Base-by-base conservation (phyloP, 30 jellyfish, hydroid and myxozoan genomes). In the Chrysaora quinquecirrha region DNA sequence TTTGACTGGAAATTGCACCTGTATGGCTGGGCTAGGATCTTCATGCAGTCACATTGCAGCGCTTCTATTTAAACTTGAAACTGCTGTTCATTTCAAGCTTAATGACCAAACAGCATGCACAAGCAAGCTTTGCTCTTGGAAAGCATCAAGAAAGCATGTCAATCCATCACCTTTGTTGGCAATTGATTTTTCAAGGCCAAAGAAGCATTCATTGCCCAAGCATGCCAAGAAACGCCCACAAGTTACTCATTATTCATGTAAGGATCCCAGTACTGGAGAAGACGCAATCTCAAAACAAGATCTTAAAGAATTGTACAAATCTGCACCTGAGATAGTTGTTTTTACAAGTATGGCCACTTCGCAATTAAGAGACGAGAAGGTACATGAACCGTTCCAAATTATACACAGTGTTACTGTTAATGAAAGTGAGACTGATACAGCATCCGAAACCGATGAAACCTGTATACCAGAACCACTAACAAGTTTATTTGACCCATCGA, bases 381-480 rank as follows among this genome's bases (percentile, higher is more conserved):
- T 30, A 43, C 60, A n/a, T 75, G 87, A 28, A 49, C 28, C 48
- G n/a, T 38, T 25, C 12, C 33, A 27, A 48, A 43, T 43, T 43
- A 43, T 43, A 43, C 58, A 43, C 58, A 43, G 58, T 43, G 58
- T 43, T 43, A 43, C 58, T 56, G 87, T 9, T 3, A 30, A 61
- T 27, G 74, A 29, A 58, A 29, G 46, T 27, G 66, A 49, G 30
- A 75, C 65, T 75, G 87, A 75, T 22, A 75, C 87, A 75, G 87
- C 54, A 29, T 48, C 87, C 29, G 87, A 49, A 49, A 49, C 34
- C 43, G 87, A 75, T 1, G 25, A 30, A 2, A 52, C 54, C 75
- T 75, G 87, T 52, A 49, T 75, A 9, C 87, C 87, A 25, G 87
- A 75, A 49, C 76, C 87, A 29, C 29, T 75, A 24, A 60, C 58